Evolutionary conservation across 2,888 invertebrate species (phyloP).

Genomic region (Odontomyia ornata): DNA sequence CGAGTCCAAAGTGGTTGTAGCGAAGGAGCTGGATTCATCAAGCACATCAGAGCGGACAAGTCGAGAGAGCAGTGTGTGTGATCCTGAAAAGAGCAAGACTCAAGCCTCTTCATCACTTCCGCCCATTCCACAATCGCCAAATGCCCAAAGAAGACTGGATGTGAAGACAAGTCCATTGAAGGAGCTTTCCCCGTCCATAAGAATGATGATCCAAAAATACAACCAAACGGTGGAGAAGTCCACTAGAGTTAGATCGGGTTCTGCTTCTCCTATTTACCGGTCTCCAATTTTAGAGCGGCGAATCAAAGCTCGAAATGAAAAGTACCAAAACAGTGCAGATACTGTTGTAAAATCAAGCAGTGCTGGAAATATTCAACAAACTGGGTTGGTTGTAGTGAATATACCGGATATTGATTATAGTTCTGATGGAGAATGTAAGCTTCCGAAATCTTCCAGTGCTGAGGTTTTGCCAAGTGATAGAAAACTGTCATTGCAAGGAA

Average conservation of each 20-base stretch:
- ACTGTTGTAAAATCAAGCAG: conserved; percentile 73
- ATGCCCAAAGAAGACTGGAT: conserved; percentile 65
- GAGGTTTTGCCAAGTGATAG: conserved; percentile 45
- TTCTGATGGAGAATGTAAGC: neutral
- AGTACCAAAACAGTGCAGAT: conserved; percentile 64
- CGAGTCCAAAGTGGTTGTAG: conserved; percentile 41
- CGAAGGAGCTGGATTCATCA: conserved; percentile 50
- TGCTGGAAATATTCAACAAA: conserved; percentile 58
- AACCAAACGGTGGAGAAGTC: conserved; percentile 61
- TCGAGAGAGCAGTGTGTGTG: conserved; percentile 47
- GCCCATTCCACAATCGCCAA: conserved; percentile 70
- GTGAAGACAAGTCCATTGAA: conserved; percentile 65
- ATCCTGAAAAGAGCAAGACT: conserved; percentile 31
- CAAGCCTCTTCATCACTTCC: conserved; percentile 60
- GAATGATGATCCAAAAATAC: conserved; percentile 76
- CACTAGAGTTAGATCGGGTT: conserved; percentile 67
- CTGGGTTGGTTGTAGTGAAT: conserved; percentile 25
- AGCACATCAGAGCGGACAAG: conserved; percentile 50
- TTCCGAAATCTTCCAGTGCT: conserved; percentile 48
- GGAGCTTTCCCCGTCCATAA: conserved; percentile 75
- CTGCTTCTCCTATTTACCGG: conserved; percentile 72
- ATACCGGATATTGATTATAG: neutral
- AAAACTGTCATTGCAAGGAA: neutral
- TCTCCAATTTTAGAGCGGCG: conserved; percentile 72
- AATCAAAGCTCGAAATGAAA: conserved; percentile 66